These are phyloP conservation scores for Pocillopora damicornis DNA, from an alignment of 64 coral and sea anemone species.

Conservation along the genomic window DNA sequence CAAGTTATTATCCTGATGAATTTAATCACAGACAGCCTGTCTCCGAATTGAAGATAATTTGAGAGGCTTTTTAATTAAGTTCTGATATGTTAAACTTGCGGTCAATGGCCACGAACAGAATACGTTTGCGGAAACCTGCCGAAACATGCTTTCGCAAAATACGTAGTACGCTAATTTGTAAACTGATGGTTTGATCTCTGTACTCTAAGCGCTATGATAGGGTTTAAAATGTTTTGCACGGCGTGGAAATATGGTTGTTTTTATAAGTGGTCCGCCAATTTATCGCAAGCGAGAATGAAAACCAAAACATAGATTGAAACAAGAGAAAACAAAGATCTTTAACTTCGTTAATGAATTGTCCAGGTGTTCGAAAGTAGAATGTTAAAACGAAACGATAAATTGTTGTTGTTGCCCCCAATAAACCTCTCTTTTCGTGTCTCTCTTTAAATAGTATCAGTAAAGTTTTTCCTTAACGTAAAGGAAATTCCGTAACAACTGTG, in stretches of 20 bases:
- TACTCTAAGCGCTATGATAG: neutral
- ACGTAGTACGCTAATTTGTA: neutral
- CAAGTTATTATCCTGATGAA: conserved; percentile 34
- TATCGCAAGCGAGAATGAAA: conserved; percentile 10
- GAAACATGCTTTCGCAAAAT: neutral
- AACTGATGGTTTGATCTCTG: neutral
- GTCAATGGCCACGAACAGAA: neutral
- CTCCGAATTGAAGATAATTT: conserved; percentile 37
- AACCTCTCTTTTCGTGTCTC: neutral
- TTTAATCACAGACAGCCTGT: conserved; percentile 37
- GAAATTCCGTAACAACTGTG: neutral
- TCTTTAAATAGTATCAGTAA: neutral
- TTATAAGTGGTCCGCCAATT: neutral
- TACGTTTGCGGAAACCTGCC: neutral
- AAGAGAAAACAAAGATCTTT: conserved; percentile 35
- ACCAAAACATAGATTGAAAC: conserved; percentile 19
- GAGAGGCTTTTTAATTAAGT: conserved; percentile 39
- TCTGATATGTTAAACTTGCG: conserved; percentile 16
- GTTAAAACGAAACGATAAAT: neutral
- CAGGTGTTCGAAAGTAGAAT: neutral
- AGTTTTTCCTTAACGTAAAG: too few species aligned
- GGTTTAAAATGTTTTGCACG: neutral
- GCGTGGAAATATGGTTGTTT: neutral
- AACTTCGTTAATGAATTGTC: neutral
- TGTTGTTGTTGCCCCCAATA: neutral